Evolutionary conservation across 2,888 invertebrate genomes (phyloP).

Genomic region (Cremastinae sp.): DNA sequence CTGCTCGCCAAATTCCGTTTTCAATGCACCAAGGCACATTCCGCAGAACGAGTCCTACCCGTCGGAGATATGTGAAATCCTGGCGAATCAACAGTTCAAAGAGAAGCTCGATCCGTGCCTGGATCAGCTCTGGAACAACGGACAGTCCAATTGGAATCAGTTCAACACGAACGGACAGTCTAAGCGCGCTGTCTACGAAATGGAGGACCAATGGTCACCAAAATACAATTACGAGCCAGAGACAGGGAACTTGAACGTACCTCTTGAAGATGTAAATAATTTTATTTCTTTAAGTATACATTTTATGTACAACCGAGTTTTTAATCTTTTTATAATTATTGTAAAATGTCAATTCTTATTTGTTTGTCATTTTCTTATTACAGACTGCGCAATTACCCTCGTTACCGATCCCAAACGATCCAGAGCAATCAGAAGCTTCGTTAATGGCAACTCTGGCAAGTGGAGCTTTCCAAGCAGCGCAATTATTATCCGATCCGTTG

Average conservation of each 20-base stretch:
- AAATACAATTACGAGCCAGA: constrained; percentile 36
- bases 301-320: no score
- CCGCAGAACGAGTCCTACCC: constrained; percentile 45
- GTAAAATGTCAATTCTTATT: not conserved
- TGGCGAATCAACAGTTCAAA: constrained; percentile 67
- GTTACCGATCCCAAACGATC: constrained; percentile 60
- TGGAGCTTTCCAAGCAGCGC: constrained; percentile 67
- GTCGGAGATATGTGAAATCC: constrained; percentile 66
- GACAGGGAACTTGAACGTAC: constrained; percentile 31
- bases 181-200: constrained; percentile 24
- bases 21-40: constrained; percentile 3
- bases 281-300: no score
- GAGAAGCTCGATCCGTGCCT: constrained; percentile 69
- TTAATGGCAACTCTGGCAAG: constrained; percentile 65
- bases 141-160: constrained; percentile 21
- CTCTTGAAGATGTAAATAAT: no score
- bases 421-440: constrained; percentile 59
- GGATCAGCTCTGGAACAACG: constrained; percentile 66
- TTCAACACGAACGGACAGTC: constrained; percentile 31
- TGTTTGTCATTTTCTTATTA: not conserved
- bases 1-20: constrained; percentile 52
- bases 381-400: constrained; percentile 58
- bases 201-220: constrained; percentile 43
- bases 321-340: not conserved
- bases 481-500: constrained; percentile 59